Base-by-base conservation (phyloP, 2,797 vertebrate genomes). In the Tadarida brasiliensis region DNA sequence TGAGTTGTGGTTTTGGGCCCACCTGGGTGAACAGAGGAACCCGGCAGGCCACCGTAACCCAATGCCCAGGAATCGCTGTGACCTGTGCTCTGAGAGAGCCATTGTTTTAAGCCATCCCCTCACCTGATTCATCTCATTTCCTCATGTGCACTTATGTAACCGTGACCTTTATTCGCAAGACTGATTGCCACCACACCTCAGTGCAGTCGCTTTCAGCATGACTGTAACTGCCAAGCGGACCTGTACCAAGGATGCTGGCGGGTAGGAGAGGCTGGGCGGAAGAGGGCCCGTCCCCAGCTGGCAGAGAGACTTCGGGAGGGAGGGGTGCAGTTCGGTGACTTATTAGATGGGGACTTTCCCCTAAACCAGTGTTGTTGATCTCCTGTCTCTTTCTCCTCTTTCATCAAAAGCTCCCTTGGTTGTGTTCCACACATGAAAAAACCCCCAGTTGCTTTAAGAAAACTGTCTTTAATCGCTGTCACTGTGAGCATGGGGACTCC, bases 1-100 rank as follows among this genome's bases (percentile, higher is more conserved):
- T 98, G 97, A 76, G 98, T 93, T 2, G 0, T 11, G 11, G 30
- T 6, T 56, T 33, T 30, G 35, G 0, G 30, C 67, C 26, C 49
- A 0, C 30, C 22, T 5, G 1, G 2, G 12, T 1, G 57, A 33
- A 22, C 4, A 16, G 1, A 28, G 4, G 30, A 33, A 35, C n/a
- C 30, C 16, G 0, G 2, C 9, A 3, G 11, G 59, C 39, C 67
- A 20, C 28, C 2, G 3, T 24, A 0, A 28, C 8, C 65, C 28
- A 19, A 30, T 3, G 33, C 17, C 26, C 24, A 14, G 59, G 73
- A 33, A 10, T 30, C 14, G 1, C 33, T 20, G 7, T 26, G 3
- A n/a, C 86, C 56, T 16, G 20, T 51, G 51, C 63, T n/a, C 49
- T 3, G 14, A 22, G 14, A 39, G 22, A 12, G 12, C 61, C 24